phyloP scores from a whole-genome alignment of 2,888 invertebrate species.

The Acrobasis repandana region DNA sequence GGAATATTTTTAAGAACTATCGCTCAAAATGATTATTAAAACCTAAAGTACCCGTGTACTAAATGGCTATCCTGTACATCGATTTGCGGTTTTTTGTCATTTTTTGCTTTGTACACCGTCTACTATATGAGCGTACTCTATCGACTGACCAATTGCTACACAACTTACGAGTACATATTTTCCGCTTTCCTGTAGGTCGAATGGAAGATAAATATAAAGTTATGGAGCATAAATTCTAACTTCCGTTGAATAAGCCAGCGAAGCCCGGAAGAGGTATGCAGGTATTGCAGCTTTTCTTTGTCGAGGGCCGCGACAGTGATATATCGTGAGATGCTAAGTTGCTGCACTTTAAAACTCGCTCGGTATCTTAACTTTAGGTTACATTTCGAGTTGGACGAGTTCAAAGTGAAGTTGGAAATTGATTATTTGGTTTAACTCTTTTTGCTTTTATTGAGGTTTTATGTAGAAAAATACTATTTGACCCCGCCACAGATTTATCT shows the following conservation, averaged over 20 bases:
- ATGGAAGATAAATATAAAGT: background rate
- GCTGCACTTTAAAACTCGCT: slow-evolving; percentile 1
- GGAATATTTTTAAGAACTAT: too few species aligned
- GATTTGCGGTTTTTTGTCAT: too few species aligned
- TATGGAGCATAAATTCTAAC: background rate
- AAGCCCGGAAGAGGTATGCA: background rate
- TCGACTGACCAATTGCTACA: background rate
- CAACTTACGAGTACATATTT: background rate
- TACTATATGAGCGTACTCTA: background rate
- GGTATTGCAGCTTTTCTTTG: slow-evolving; percentile 1
- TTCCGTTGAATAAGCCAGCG: background rate
- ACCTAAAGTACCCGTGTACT: too few species aligned
- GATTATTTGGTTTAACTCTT: too few species aligned
- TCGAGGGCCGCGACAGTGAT: slow-evolving; percentile 3
- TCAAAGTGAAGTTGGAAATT: too few species aligned
- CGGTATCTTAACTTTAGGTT: background rate
- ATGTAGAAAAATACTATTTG: too few species aligned
- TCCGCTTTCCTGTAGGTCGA: background rate
- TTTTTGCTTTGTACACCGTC: too few species aligned
- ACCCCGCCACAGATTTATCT: too few species aligned
- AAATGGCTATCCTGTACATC: too few species aligned
- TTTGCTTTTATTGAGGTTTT: too few species aligned
- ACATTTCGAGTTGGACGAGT: too few species aligned
- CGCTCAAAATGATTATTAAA: too few species aligned
- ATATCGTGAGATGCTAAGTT: slow-evolving; percentile 2